Percentiles rank a stretch among this genome's conserved stretches.
Evolutionary conservation across 1,140 invertebrate species (phyloP).

Genomic region (Drosophila santomea): DNA sequence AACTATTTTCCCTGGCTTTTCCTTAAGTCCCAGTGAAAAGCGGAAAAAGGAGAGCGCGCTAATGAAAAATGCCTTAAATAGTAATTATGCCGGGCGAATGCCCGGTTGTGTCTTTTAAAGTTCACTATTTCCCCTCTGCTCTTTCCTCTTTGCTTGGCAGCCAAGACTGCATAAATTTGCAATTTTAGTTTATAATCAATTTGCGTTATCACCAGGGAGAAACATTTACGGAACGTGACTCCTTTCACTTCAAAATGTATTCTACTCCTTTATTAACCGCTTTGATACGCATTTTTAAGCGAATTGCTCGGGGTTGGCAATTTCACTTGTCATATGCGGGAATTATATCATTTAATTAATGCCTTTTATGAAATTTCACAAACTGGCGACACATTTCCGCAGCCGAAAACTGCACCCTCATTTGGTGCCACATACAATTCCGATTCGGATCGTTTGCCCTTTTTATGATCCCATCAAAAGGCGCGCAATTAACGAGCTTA

Average conservation of each 20-base stretch:
- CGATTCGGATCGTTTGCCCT: constrained; percentile 50
- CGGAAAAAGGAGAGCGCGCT: constrained; percentile 3
- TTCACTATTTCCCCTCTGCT: constrained; percentile 4
- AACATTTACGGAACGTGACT: constrained; percentile 54
- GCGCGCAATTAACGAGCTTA: constrained; percentile 73
- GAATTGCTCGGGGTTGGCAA: constrained; percentile 48
- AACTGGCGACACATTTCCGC: constrained; percentile 26
- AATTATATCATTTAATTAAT: constrained; percentile 62
- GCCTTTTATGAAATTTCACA: constrained; percentile 46
- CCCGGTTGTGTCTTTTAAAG: constrained; percentile 23
- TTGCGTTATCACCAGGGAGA: constrained; percentile 24
- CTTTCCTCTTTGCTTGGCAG: constrained; percentile 3
- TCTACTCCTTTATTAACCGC: constrained; percentile 7
- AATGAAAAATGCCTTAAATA: constrained; percentile 14
- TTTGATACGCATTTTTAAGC: constrained; percentile 18
- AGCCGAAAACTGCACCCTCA: constrained; percentile 25
- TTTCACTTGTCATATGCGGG: constrained; percentile 36
- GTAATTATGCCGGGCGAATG: constrained; percentile 37
- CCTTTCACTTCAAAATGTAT: constrained; percentile 32
- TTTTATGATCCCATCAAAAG: constrained; percentile 69
- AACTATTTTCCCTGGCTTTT: constrained; percentile 23
- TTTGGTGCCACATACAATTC: constrained; percentile 28
- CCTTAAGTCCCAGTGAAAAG: neutral
- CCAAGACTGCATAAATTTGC: constrained; percentile 22
- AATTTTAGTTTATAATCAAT: constrained; percentile 56